These are phyloP conservation scores for Passerina amoena DNA, from an alignment of 2,113 vertebrate species.

Conservation along the genomic window DNA sequence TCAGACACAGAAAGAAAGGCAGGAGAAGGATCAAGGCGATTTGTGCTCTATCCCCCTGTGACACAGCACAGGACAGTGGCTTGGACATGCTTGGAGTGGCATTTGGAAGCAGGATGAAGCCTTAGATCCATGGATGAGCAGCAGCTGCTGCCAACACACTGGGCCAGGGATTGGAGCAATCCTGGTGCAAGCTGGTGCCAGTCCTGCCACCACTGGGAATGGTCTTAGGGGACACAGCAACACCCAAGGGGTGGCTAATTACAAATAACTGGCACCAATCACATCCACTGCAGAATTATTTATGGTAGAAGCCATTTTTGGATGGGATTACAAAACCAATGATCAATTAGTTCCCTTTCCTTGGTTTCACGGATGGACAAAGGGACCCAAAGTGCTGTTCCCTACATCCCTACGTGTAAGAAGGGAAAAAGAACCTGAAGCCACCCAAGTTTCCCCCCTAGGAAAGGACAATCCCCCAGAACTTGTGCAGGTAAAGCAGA, in stretches of 20 bases:
- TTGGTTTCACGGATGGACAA: not conserved
- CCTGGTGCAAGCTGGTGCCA: not conserved
- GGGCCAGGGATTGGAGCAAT: not conserved
- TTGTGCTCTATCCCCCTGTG: not conserved
- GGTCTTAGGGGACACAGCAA: fast-evolving
- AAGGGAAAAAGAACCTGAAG: fast-evolving
- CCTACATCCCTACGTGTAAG: fast-evolving
- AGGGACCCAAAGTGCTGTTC: not conserved
- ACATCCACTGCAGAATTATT: fast-evolving
- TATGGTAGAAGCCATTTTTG: fast-evolving
- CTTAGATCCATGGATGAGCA: not conserved
- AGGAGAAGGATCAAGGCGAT: fast-evolving
- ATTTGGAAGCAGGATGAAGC: not conserved
- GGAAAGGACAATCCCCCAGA: fast-evolving
- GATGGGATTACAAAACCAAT: not conserved
- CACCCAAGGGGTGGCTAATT: fast-evolving
- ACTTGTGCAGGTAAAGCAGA: not conserved
- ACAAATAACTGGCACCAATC: too few relatives aligned
- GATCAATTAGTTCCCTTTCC: not conserved
- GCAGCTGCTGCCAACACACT: not conserved
- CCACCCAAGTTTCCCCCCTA: not conserved
- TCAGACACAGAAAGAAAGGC: not conserved
- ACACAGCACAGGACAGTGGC: fast-evolving
- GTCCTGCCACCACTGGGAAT: fast-evolving
- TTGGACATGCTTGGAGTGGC: not conserved